Evolutionary conservation across 1,140 invertebrate species (phyloP).

Genomic region (Drosophila pruinosa): DNA sequence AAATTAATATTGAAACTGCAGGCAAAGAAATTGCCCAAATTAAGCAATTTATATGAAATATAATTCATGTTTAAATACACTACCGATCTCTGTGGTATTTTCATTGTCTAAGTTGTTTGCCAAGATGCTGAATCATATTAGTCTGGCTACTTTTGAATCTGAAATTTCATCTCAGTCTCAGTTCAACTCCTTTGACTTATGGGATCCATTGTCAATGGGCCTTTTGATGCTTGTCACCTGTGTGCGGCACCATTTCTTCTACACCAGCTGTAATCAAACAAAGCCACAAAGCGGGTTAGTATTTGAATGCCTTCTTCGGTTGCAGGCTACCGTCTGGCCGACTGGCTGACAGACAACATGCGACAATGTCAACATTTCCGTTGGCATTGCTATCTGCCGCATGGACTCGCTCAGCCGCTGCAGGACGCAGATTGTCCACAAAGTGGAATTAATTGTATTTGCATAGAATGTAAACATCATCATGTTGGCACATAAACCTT

Average conservation of each 20-base stretch:
- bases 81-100: not conserved
- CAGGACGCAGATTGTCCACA: conserved; percentile 66
- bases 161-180: not conserved
- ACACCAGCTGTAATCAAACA: too few relatives aligned
- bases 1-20: conserved; percentile 24
- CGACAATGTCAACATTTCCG: conserved; percentile 62
- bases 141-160: not conserved
- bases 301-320: not conserved
- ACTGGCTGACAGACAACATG: conserved; percentile 16
- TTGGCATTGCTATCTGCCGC: conserved; percentile 30
- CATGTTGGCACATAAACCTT: conserved; percentile 48
- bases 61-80: not conserved
- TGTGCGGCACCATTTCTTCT: not conserved
- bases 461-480: conserved; percentile 79
- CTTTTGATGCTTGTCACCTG: conserved; percentile 4
- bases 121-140: too few relatives aligned
- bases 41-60: not conserved
- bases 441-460: conserved; percentile 80
- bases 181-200: not conserved
- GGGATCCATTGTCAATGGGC: not conserved
- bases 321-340: not conserved
- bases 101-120: not conserved
- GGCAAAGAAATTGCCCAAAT: conserved; percentile 7
- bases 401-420: conserved; percentile 16
- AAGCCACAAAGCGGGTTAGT: conserved; percentile 13